Evolutionary conservation across 2,113 vertebrate genomes (phyloP).

Genomic region (Nycticebus coucang): DNA sequence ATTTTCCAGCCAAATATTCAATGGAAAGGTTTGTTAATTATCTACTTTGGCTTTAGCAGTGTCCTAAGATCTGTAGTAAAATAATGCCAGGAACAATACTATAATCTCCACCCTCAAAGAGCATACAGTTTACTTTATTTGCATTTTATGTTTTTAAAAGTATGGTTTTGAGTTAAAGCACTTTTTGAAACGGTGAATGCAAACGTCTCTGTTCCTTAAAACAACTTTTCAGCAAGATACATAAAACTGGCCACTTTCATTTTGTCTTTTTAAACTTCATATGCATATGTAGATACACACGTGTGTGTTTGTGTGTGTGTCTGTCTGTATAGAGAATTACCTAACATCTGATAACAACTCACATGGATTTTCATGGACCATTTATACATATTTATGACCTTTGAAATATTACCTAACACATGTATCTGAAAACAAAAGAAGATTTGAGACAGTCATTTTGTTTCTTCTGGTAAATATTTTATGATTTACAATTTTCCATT

Average conservation of each 20-base stretch:
- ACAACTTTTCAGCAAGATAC: background rate
- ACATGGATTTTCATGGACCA: background rate
- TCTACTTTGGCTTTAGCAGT: background rate
- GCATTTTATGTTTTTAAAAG: background rate
- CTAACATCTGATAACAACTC: background rate
- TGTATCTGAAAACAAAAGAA: constrained; percentile 45
- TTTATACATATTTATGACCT: background rate
- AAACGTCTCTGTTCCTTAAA: constrained; percentile 46
- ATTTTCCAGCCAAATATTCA: background rate
- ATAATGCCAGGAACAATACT: background rate
- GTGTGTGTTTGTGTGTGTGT: background rate
- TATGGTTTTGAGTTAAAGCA: background rate
- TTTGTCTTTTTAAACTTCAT: background rate
- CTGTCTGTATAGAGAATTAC: background rate
- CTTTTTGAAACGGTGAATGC: background rate
- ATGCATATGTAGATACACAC: background rate
- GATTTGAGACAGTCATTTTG: constrained; percentile 45
- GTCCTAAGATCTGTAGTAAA: constrained; percentile 12
- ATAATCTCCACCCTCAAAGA: background rate
- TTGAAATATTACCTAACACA: constrained; percentile 45
- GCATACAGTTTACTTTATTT: background rate
- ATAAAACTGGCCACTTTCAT: background rate
- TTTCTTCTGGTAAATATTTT: constrained; percentile 62
- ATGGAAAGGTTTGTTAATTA: background rate
- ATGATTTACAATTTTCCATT: constrained; percentile 58